These are phyloP conservation scores for Rhingia rostrata DNA, from an alignment of 2,888 invertebrate genomes.

Conservation along the genomic window DNA sequence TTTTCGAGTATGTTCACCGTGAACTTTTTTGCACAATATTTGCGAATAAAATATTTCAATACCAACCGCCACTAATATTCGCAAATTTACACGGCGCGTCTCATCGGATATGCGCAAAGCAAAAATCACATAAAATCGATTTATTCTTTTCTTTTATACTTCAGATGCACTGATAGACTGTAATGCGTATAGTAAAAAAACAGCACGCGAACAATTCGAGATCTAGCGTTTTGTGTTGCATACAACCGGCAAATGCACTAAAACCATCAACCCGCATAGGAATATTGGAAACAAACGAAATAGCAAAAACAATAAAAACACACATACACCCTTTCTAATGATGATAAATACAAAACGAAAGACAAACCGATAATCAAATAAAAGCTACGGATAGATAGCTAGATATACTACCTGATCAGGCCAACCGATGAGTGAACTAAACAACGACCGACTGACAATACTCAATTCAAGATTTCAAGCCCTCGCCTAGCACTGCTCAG, in stretches of 20 bases:
- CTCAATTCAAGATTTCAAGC: conserved; percentile 51
- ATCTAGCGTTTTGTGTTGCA: conserved; percentile 16
- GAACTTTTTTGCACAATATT: conserved; percentile 31
- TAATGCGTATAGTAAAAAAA: conserved; percentile 24
- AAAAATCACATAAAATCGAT: conserved; percentile 49
- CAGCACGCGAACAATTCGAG: conserved; percentile 1
- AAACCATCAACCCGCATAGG: conserved; percentile 60
- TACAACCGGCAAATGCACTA: conserved; percentile 40
- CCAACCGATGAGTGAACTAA: conserved; percentile 66
- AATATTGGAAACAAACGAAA: conserved; percentile 18
- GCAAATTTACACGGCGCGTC: conserved; percentile 25
- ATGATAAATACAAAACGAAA: conserved; percentile 1
- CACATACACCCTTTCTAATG: neutral
- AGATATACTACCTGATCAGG: conserved; percentile 37
- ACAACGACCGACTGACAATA: conserved; percentile 49
- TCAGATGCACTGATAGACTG: conserved; percentile 7
- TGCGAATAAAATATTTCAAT: conserved; percentile 1
- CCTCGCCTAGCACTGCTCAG: conserved; percentile 48
- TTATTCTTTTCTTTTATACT: conserved; percentile 65
- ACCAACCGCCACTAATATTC: conserved; percentile 23
- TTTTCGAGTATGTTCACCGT: conserved; percentile 1
- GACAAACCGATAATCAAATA: conserved; percentile 3
- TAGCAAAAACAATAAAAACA: neutral
- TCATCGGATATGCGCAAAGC: conserved; percentile 57
- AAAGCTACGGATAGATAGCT: conserved; percentile 16